Base-by-base conservation (phyloP, 2,113 vertebrate species). In the Chunga burmeisteri region DNA sequence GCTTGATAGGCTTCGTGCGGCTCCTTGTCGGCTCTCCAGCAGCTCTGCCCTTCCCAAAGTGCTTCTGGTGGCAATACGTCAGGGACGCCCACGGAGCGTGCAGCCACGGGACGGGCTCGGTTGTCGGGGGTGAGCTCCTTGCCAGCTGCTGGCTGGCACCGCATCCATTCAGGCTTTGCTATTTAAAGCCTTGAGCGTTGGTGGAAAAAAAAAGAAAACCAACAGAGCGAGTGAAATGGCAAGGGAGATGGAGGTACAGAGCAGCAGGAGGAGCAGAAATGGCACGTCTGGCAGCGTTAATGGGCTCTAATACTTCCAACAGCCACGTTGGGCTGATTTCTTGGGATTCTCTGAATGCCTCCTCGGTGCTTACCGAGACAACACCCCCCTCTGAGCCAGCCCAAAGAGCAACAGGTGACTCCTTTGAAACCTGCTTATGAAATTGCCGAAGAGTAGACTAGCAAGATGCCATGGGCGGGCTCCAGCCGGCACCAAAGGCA, bases 271-370 rank as follows among this genome's bases (percentile, higher is more conserved):
- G 56, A 56, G 44, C 49, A 73, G n/a, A 27, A 66, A 49, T 1
- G 5, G 50, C 13, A 14, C 0, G 8, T 17, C 59, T 65, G 61
- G 52, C 17, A 21, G 25, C 1, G 0, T 6, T 25, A 26, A 67
- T 8, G 63, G 73, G 71, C 58, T 67, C 67, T 36, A 63, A n/a
- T 2, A 5, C 47, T 70, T 79, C 47, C 72, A 78, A 53, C 65
- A 47, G 67, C 46, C 85, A 42, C 20, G 4, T 25, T 40, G 61
- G 30, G 71, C 72, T 1, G 1, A 23, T 91, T 86, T 82, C 75
- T 55, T 16, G 70, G 91, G 88, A 81, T 65, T 34, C 59, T 77
- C 91, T 1, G 0, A 61, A 38, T 8, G 70, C 38, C 36, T 80
- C 59, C 44, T 66, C 5, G 16, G n/a, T 25, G 84, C 55, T 58